Base-by-base conservation (phyloP, 1,140 invertebrate species). In the Heliothis virescens region DNA sequence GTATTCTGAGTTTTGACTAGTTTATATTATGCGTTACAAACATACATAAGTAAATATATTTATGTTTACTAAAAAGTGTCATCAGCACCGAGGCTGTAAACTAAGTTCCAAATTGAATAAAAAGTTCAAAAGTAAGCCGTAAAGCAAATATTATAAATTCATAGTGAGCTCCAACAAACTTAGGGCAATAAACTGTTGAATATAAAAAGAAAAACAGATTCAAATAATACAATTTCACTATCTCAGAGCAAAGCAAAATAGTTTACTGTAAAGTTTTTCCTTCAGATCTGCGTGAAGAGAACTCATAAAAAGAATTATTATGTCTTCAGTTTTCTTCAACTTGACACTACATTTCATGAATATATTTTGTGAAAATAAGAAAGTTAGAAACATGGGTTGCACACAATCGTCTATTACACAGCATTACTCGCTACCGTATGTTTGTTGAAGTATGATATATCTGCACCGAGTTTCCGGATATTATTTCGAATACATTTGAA, bases 251-350 rank as follows among this genome's bases (percentile, higher is more conserved):
- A 65, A 65, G 62, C 34, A 65, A 47, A 65, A 65, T 65, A 65
- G 62, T 65, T 65, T 65, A 65, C 34, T 18, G 62, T 41, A 47
- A 65, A 65, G 29, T 65, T 65, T 65, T 65, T 65, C 62, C 16
- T 65, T 65, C 62, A 65, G 62, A 47, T 47, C 34, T 16, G 34
- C 34, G 62, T 65, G 62, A 65, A 65, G 55, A 57, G 9, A 65
- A 65, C 62, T 65, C 62, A 41, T 65, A 65, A 65, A 65, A 65
- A 65, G 79, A 76, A 67, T 50, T 69, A 69, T 69, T 69, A 50
- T 47, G 41, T 50, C 65, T 69, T 69, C 65, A 52, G 65, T 50
- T 69, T 69, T 65, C 62, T 65, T 16, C 16, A 16, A 65, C 62
- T 65, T 65, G 62, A 65, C 62, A 65, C 62, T 65, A 29, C 62